These are phyloP conservation scores for Neopelma chrysocephalum DNA, from an alignment of 2,797 vertebrate genomes.

Conservation along the genomic window DNA sequence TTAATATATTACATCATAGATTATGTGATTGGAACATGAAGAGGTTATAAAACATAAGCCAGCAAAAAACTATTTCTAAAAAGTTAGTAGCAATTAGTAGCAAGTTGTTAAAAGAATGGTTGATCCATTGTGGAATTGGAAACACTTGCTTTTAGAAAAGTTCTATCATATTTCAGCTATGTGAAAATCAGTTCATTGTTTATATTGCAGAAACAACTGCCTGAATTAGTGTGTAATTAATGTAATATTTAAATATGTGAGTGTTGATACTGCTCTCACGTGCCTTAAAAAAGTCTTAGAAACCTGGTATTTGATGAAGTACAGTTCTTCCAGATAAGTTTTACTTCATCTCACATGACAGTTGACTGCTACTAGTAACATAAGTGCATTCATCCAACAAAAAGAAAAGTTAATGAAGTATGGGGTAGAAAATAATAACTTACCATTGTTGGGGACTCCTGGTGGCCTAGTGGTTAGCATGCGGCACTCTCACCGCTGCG, in stretches of 20 bases:
- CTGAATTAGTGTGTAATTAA: background rate
- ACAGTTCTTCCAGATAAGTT: background rate
- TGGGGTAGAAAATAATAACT: background rate
- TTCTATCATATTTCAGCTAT: background rate
- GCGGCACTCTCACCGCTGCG: too few species aligned
- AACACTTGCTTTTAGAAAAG: background rate
- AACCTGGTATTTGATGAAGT: background rate
- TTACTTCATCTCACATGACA: background rate
- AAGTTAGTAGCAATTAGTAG: background rate
- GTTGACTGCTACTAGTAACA: background rate
- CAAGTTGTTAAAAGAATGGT: background rate
- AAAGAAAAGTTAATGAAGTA: constrained; percentile 16
- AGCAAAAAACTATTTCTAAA: background rate
- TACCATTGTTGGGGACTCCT: background rate
- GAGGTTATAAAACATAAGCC: background rate
- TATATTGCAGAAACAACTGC: background rate
- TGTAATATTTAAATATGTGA: background rate
- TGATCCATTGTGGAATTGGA: background rate
- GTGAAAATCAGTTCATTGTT: background rate
- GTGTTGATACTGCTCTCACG: background rate
- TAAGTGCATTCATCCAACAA: background rate
- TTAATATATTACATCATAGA: background rate
- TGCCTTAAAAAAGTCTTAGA: background rate
- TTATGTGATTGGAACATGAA: background rate
- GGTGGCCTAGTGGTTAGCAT: too few species aligned